Evolutionary conservation across 2,888 invertebrate species (phyloP), one percentile per base, ranked within the genome.

Genomic region (Epirrhoe alternata): DNA sequence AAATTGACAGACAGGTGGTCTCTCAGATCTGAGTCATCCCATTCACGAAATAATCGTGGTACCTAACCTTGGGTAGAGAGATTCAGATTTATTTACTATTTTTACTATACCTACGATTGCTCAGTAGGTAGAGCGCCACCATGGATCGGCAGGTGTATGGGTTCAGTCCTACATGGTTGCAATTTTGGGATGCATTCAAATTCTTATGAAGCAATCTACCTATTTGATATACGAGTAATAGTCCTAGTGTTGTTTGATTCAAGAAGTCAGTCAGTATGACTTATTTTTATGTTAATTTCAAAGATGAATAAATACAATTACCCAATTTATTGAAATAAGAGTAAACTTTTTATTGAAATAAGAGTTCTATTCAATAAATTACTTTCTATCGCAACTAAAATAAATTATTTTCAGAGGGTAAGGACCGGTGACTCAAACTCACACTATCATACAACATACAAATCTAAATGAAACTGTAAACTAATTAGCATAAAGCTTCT

Each of bases 321-420:
- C 54, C 49, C 38, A 38, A 57, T 45, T 64, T 62, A 71, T 73
- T 68, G 64, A 56, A 61, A 64, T 63, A 51, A 52, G 63, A 66
- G 59, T 45, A n/a, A n/a, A n/a, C n/a, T n/a, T n/a, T 45, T 64
- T 62, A 71, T 73, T 68, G 64, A 56, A 61, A 64, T 63, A 51
- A 52, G 63, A 66, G 59, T 45, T 51, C 53, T 61, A 64, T 70
- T 60, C 66, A 68, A 62, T 70, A 70, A 73, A 71, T 71, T 70
- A 70, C 59, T 16, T 53, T 42, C 61, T 71, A 70, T 71, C 70
- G 66, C 59, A 68, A 73, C 67, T 71, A 74, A 73, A 77, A 74
- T 69, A 71, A 72, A 77, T 78, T 84, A 85, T 86, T 87, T 86
- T 82, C 83, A 83, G 80, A 84, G 87, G 88, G 88, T 89, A 89